Evolutionary conservation across 2,888 invertebrate genomes (phyloP), one percentile per base, ranked within the genome.

Genomic region (Gastrophysa polygoni): DNA sequence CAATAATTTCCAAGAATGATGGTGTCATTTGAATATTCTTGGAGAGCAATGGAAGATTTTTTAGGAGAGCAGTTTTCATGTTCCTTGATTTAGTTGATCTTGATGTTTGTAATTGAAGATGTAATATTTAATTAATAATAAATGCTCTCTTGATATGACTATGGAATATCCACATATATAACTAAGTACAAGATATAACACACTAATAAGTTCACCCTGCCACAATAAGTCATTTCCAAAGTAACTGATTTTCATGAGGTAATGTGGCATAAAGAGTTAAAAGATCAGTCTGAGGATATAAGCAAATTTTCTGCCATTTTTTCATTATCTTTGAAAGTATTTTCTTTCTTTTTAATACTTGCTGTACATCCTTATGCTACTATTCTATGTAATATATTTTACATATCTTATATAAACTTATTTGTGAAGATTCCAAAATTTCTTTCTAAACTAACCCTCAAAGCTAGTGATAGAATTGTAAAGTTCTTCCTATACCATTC

Each of bases 401-500:
- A 43, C 44, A 54, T 17, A 20, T 52, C 38, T 29, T 24, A 44
- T 58, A 46, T 49, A 18, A 57, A 38, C 49, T 62, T 62, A 28
- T 11, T 32, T 14, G 48, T 20, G 17, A 62, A 43, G 5, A 17
- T 28, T 48, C 28, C 17, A 32, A 54, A 14, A 34, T 52, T 32
- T 54, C 60, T 80, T 69, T 83, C 80, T 63, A 88, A 54, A 77
- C 84, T 85, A 11, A 90, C 89, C 80, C 84, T 82, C 51, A 89
- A 77, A 1, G 90, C 85, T 68, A 92, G 78, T 14, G 85, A 77
- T 64, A 91, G 78, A 57, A 94, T 80, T 14, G 83, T 83, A 47
- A 91, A 81, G 82, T 95, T 95, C 75, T 86, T 90, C 73, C 87
- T 87, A 79, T 95, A 94, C 95, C 95, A 95, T 61, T 90, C 87